These are phyloP conservation scores for Aelia acuminata DNA, from an alignment of 2,888 invertebrate genomes.

Conservation along the genomic window DNA sequence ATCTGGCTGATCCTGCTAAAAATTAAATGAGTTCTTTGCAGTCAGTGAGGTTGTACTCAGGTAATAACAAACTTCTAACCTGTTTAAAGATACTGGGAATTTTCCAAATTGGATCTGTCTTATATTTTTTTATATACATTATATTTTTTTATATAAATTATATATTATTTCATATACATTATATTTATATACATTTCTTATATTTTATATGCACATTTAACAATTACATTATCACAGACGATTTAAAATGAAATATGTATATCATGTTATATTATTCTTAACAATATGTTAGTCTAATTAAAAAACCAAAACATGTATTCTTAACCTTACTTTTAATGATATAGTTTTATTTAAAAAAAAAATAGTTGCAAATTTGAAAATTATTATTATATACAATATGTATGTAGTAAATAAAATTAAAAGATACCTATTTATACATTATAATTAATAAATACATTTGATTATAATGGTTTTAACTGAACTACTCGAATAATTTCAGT, in stretches of 20 bases:
- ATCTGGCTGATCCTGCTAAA: too few relatives aligned
- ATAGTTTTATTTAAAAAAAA: not conserved
- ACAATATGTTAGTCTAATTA: constrained; percentile 11
- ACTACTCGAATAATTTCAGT: too few relatives aligned
- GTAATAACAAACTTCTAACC: too few relatives aligned
- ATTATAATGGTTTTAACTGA: not conserved
- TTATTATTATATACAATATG: constrained; percentile 41
- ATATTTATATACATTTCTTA: constrained; percentile 19
- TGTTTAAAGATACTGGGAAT: too few relatives aligned
- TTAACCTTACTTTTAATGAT: constrained; percentile 5
- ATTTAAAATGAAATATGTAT: constrained; percentile 37
- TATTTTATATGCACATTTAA: constrained; percentile 36
- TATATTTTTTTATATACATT: too few relatives aligned
- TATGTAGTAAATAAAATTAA: not conserved
- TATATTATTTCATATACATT: too few relatives aligned
- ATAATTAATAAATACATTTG: not conserved
- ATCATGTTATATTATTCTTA: constrained; percentile 11
- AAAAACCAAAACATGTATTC: not conserved
- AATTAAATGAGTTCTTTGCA: too few relatives aligned
- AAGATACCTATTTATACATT: not conserved
- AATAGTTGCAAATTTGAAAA: too few relatives aligned
- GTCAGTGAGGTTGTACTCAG: too few relatives aligned
- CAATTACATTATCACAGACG: constrained; percentile 51
- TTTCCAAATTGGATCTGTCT: too few relatives aligned
- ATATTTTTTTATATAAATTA: too few relatives aligned